Evolutionary conservation across 2,113 vertebrate species (phyloP), one percentile per base, ranked within the genome.

Genomic region (Rostratula benghalensis): DNA sequence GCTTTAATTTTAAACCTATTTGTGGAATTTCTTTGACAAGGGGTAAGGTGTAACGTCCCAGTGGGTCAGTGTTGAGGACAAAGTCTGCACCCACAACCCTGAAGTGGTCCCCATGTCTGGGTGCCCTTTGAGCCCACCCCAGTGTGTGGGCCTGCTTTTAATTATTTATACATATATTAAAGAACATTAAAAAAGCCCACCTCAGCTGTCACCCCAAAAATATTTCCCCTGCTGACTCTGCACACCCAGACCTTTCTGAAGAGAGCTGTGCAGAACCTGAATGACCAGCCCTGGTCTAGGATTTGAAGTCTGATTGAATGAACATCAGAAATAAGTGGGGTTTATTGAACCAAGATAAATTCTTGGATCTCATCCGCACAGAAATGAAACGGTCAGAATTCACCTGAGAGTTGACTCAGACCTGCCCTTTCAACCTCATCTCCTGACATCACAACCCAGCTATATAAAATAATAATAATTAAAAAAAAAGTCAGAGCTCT

Each of bases 331-430:
- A 86, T 90, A 94, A 93, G 76, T 77, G 80, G 59, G 67, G 89
- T 87, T 94, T 95, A 91, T 63, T 94, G 94, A 96, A 96, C 95
- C 87, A 63, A 91, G 80, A 93, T 80, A 86, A 80, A 94, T 89
- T 74, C 90, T 75, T 93, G 92, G 79, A 96, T 77, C 85, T 88
- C 88, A 92, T 94, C 94, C 92, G 83, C 2, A 1, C 56, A 54
- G 85, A 96, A 96, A 93, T 88, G 94, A 96, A 96, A 96, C 88
- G 74, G 76, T 95, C 88, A 71, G 76, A 93, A 95, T 92, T 94
- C 92, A 95, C 59, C 56, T 2, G 69, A 90, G 93, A 81, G 48
- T 89, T 95, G 88, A 94, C 86, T 96, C 92, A 87, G 86, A 87
- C 65, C 73, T 93, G 88, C 68, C 79, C 92, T 94, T 96, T 95